A percentile compares a stretch with the other conserved stretches of the same genome.
Conservation (phyloP, 2,888 invertebrate species). For the Notocelia uddmanniana region DNA sequence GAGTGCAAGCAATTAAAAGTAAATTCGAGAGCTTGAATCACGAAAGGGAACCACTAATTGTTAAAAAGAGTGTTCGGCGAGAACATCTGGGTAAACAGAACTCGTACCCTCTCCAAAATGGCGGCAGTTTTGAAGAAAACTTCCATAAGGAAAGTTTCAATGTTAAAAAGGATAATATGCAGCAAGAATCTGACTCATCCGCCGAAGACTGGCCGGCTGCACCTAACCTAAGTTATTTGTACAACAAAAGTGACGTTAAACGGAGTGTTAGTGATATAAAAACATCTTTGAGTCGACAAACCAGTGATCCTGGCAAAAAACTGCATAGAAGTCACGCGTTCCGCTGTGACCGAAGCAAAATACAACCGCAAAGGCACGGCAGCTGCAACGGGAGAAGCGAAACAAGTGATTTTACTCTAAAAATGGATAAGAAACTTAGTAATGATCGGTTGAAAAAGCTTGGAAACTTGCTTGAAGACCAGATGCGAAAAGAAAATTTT, state of each 20-base stretch:
- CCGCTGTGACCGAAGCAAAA: slow-evolving; percentile 81
- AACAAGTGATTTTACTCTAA: slow-evolving; percentile 68
- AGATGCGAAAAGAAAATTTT: slow-evolving; percentile 79
- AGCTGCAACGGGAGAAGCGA: slow-evolving; percentile 76
- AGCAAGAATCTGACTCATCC: slow-evolving; percentile 55
- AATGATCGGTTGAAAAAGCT: slow-evolving; percentile 74
- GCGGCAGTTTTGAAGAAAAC: slow-evolving; percentile 11
- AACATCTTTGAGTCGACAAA: slow-evolving; percentile 72
- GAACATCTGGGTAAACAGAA: slow-evolving; percentile 48
- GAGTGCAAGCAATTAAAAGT: slow-evolving; percentile 88
- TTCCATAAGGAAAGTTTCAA: slow-evolving; percentile 43
- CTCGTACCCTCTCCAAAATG: slow-evolving; percentile 25
- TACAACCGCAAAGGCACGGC: slow-evolving; percentile 70
- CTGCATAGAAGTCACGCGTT: slow-evolving; percentile 87
- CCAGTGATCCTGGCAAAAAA: slow-evolving; percentile 83
- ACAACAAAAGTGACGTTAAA: slow-evolving; percentile 70
- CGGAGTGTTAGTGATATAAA: slow-evolving; percentile 66
- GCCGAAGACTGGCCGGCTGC: slow-evolving; percentile 58
- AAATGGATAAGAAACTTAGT: slow-evolving; percentile 74
- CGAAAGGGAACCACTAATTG: slow-evolving; percentile 62
- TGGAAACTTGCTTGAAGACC: slow-evolving; percentile 76
- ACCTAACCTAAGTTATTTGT: slow-evolving; percentile 75
- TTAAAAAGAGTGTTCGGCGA: slow-evolving; percentile 43
- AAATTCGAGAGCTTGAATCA: slow-evolving; percentile 86
- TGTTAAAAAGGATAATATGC: slow-evolving; percentile 34